These are phyloP conservation scores for Penaeus chinensis DNA, from an alignment of 1,140 invertebrate species.

Conservation along the genomic window DNA sequence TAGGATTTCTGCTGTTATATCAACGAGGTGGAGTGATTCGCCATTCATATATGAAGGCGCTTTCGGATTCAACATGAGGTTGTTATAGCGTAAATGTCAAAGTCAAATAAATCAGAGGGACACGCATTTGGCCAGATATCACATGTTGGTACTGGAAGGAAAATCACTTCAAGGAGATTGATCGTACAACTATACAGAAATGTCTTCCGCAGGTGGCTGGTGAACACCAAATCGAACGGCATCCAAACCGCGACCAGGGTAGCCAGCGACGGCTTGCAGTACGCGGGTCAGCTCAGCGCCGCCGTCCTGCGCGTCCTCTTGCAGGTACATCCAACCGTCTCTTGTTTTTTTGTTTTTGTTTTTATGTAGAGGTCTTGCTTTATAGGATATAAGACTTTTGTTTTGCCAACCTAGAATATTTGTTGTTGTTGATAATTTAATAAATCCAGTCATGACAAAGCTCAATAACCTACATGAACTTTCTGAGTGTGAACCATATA, in stretches of 20 bases:
- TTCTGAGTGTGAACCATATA: too few relatives aligned
- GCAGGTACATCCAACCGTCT: slow-evolving; percentile 29
- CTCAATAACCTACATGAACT: too few relatives aligned
- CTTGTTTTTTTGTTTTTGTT: neutral
- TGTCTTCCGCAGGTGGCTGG: slow-evolving; percentile 31
- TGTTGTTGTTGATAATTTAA: too few relatives aligned
- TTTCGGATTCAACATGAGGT: too few relatives aligned
- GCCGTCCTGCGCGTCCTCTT: slow-evolving; percentile 55
- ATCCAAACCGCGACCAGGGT: slow-evolving; percentile 26
- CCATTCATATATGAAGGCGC: too few relatives aligned
- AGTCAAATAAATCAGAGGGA: neutral
- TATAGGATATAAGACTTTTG: neutral
- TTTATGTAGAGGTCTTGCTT: neutral
- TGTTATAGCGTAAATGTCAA: neutral
- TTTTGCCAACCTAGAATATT: neutral
- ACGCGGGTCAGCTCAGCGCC: slow-evolving; percentile 54
- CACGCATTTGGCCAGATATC: neutral
- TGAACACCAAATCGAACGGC: slow-evolving; percentile 30
- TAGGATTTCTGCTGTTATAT: neutral
- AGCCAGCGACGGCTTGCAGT: slow-evolving; percentile 44
- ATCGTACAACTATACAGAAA: neutral
- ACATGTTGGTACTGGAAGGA: neutral
- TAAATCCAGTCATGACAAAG: too few relatives aligned
- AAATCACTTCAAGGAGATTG: neutral
- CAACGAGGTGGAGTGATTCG: too few relatives aligned